Conservation (phyloP, 2,797 vertebrate genomes). For the Silurus aristotelis region DNA sequence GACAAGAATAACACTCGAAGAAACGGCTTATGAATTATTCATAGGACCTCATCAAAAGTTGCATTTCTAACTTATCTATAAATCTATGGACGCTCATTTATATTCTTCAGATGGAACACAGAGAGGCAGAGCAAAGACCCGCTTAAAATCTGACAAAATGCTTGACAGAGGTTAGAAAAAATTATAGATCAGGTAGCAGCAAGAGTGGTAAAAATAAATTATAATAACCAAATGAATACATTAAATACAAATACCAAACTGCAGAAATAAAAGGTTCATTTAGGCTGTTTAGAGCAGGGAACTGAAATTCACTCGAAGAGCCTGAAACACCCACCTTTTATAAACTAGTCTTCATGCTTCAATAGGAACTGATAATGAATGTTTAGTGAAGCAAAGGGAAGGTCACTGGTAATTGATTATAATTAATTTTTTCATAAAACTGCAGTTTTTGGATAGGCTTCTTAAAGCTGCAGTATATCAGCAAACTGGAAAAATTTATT, state of each 20-base stretch:
- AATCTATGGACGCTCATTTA: constrained; percentile 15
- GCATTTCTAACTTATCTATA: constrained; percentile 35
- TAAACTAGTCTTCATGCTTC: not conserved
- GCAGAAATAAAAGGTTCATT: not conserved
- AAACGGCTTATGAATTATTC: constrained; percentile 65
- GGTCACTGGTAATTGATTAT: not conserved
- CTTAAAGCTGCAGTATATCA: not conserved
- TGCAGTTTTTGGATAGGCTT: not conserved
- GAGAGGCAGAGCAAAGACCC: not conserved
- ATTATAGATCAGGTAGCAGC: not conserved
- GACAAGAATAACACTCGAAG: constrained; percentile 52
- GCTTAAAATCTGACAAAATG: not conserved
- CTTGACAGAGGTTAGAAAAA: not conserved
- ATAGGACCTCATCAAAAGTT: constrained; percentile 55
- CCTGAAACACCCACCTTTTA: not conserved
- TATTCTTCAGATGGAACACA: constrained; percentile 21
- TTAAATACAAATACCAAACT: not conserved
- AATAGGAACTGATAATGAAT: not conserved
- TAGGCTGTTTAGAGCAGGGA: not conserved
- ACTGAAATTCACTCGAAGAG: not conserved
- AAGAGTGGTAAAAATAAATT: not conserved
- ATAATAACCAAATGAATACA: not conserved
- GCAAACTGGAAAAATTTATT: not conserved
- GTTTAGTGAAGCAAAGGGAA: not conserved
- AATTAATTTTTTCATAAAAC: not conserved